Evolutionary conservation across 2,888 invertebrate species (phyloP).

Genomic region (Laothoe populi): DNA sequence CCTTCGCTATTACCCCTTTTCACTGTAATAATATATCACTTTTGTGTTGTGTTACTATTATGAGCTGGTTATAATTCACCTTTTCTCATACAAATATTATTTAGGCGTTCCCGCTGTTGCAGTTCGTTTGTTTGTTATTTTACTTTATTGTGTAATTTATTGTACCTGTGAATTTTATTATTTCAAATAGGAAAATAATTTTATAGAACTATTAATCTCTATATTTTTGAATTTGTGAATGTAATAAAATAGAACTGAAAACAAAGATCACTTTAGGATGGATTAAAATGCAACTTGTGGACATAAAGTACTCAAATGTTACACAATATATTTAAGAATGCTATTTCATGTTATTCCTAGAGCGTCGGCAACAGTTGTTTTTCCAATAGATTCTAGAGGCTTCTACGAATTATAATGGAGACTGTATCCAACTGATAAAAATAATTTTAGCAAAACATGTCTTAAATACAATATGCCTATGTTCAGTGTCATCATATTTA

Average conservation of each 20-base stretch:
- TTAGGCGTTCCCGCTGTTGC: slow-evolving; percentile 4
- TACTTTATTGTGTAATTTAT: slow-evolving; percentile 3
- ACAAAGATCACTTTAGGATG: not conserved
- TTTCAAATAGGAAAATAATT: not conserved
- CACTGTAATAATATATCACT: slow-evolving; percentile 13
- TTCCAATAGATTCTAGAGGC: no score
- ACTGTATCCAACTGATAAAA: no score
- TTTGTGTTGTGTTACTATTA: slow-evolving; percentile 18
- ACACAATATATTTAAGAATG: not conserved
- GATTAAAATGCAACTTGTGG: not conserved
- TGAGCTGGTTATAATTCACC: slow-evolving; percentile 3
- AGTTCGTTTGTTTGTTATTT: slow-evolving; percentile 15
- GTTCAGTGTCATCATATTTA: no score
- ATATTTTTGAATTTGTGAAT: not conserved
- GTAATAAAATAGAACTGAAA: not conserved
- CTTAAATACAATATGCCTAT: no score
- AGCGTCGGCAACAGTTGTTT: not conserved
- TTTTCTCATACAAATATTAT: slow-evolving; percentile 10
- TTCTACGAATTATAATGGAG: not conserved
- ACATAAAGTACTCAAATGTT: not conserved
- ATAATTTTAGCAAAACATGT: no score
- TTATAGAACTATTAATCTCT: not conserved
- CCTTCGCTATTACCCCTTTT: slow-evolving; percentile 3
- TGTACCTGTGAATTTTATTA: not conserved
- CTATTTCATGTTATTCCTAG: no score